Evolutionary conservation across 2,113 vertebrate genomes (phyloP), one percentile per base, ranked within the genome.

Genomic region (Hypomesus transpacificus): DNA sequence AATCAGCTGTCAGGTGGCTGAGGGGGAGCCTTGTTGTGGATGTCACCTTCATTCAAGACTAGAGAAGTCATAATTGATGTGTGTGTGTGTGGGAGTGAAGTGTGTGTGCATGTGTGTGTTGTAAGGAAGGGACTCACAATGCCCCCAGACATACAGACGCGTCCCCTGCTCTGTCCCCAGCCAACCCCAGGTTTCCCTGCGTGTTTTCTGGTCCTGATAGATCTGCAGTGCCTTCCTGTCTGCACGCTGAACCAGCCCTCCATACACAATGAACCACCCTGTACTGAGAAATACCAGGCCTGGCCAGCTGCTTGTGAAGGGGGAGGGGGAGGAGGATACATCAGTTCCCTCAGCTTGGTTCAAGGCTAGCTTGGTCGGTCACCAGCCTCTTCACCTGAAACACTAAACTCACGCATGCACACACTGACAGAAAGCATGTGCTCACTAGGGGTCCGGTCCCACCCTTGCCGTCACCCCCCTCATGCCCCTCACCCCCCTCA

Each of bases 191-290:
- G 61, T 62, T 71, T 74, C 22, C n/a, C 18, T 39, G 24, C 66
- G n/a, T 9, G 13, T 28, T 66, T 24, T 52, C 34, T 76, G 21
- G 39, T 50, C 51, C 63, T n/a, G 16, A 22, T 17, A 66, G 72
- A 70, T 62, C 58, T 65, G 68, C 60, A 21, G 63, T 50, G 63
- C 63, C 20, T 22, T 31, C 34, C 69, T 71, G 60, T 52, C 80
- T 20, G 69, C 54, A 77, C 6, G 63, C 51, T 17, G 62, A 62
- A 70, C 50, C 73, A 73, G 61, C 52, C 59, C 39, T 68, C 68
- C 24, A 59, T 18, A 65, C 73, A 83, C 77, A 87, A 84, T 73
- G 68, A 77, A 11, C 59, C 39, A 31, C 8, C 75, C 34, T 80
- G 79, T 85, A 72, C 20, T 63, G 63, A 61, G 63, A 61, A 69